These are phyloP conservation scores for Noctua janthina DNA, from an alignment of 2,888 invertebrate species.

Conservation along the genomic window DNA sequence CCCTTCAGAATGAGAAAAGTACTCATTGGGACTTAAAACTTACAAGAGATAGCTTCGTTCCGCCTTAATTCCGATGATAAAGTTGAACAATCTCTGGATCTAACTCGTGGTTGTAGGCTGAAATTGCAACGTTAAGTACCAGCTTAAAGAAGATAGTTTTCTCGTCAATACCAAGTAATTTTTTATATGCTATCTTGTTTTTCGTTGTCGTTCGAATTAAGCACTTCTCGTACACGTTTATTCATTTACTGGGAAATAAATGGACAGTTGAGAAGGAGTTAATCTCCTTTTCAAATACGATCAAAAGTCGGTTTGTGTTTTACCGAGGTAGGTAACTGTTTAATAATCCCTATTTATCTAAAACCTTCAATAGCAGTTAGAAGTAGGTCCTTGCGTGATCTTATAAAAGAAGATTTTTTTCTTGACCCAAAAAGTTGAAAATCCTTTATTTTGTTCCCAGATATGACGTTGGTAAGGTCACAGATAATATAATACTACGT, in stretches of 20 bases:
- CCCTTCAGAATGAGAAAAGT: background rate
- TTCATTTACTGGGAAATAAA: background rate
- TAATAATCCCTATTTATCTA: background rate
- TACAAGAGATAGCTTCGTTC: constrained; percentile 1
- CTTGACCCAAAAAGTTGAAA: background rate
- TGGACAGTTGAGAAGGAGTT: background rate
- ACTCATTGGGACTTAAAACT: background rate
- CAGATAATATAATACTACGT: too few relatives aligned
- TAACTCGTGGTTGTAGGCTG: constrained; percentile 10
- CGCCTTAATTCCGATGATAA: constrained; percentile 7
- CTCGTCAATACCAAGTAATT: background rate
- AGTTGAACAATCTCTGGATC: constrained; percentile 13
- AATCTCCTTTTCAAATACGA: background rate
- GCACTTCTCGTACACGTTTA: background rate
- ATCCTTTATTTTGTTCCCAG: background rate
- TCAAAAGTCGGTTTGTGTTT: background rate
- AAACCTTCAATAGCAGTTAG: background rate
- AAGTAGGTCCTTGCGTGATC: background rate
- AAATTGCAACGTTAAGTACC: background rate
- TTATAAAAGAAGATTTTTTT: background rate
- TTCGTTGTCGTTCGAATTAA: background rate
- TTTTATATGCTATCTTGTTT: background rate
- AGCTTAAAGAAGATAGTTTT: background rate
- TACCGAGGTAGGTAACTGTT: background rate
- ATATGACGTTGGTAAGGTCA: background rate